Evolutionary conservation across 2,797 vertebrate genomes (phyloP).

Genomic region (Poecilia picta): DNA sequence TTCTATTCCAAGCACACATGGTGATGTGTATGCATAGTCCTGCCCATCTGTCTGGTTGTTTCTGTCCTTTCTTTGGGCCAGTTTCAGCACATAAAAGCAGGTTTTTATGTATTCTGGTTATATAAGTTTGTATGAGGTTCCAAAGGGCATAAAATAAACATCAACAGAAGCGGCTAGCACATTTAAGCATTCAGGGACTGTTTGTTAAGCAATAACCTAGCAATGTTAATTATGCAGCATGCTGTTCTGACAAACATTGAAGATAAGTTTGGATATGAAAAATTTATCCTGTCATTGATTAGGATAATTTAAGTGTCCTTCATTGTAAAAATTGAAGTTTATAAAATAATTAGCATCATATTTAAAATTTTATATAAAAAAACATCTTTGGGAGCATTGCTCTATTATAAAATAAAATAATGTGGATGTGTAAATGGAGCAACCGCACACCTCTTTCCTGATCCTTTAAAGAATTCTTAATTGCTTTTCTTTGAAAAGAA

Average conservation of each 20-base stretch:
- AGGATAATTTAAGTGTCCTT: not conserved
- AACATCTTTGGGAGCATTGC: not conserved
- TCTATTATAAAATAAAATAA: not conserved
- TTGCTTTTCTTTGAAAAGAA: slow-evolving; percentile 29
- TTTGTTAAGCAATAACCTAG: not conserved
- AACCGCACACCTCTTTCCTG: not conserved
- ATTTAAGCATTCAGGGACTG: not conserved
- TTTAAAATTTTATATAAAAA: not conserved
- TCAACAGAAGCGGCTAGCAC: not conserved
- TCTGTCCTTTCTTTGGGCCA: not conserved
- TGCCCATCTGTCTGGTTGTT: slow-evolving; percentile 2
- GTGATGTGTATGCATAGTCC: slow-evolving; percentile 6
- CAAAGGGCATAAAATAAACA: slow-evolving; percentile 7
- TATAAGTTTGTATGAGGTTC: slow-evolving; percentile 3
- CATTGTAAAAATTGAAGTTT: not conserved
- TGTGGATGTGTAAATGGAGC: not conserved
- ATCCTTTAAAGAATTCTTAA: slow-evolving; percentile 16
- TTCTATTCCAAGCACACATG: slow-evolving; percentile 4
- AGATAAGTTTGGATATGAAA: not conserved
- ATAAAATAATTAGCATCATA: not conserved
- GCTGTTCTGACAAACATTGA: not conserved
- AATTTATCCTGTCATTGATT: not conserved
- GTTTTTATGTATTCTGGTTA: slow-evolving; percentile 11
- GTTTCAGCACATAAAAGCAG: not conserved
- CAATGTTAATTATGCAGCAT: not conserved